phyloP scores from a whole-genome alignment of 2,797 vertebrate genomes.

The Chlorospingus semifuscus region DNA sequence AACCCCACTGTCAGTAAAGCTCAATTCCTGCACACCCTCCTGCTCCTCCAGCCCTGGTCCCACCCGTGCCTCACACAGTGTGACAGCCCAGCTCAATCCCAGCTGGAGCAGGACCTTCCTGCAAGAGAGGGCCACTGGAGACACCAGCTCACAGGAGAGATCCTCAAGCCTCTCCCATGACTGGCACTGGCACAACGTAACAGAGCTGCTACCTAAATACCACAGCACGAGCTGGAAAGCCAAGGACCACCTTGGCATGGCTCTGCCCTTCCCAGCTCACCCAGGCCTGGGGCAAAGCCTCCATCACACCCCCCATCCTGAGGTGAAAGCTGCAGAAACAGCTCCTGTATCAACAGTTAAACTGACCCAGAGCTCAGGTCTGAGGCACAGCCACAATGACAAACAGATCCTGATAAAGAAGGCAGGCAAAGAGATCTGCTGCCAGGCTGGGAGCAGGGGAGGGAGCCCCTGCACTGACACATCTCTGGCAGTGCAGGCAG shows the following conservation, averaged over 20 bases:
- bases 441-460: not conserved
- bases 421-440: not conserved
- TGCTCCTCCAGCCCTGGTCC: not conserved
- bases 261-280: not conserved
- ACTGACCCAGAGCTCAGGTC: not conserved
- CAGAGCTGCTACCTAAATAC: not conserved
- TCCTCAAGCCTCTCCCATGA: not conserved
- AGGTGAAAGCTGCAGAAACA: not conserved
- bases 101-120: not conserved
- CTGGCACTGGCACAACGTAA: not conserved
- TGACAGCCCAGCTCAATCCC: not conserved
- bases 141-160: not conserved
- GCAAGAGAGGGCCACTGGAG: not conserved
- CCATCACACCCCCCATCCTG: not conserved
- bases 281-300: not conserved
- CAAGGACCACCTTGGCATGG: not conserved
- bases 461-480: not conserved
- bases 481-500: not conserved
- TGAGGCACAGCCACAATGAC: accelerated
- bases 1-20: not conserved
- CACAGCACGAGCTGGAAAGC: not conserved
- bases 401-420: not conserved
- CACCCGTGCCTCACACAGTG: not conserved
- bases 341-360: not conserved
- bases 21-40: not conserved